Conservation (phyloP, 1,140 invertebrate genomes). For the Cydia pomonella region DNA sequence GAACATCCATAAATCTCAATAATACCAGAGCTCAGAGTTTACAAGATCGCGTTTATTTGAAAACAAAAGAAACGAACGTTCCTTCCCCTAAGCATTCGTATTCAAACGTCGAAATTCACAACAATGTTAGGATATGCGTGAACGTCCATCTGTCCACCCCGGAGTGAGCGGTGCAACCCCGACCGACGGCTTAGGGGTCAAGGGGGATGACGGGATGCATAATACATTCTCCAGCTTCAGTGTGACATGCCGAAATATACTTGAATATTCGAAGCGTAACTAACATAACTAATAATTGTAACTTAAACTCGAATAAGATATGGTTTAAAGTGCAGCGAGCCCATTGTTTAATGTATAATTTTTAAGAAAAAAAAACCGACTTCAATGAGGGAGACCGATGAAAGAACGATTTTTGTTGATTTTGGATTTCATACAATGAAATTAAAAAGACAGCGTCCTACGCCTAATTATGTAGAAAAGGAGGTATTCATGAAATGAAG, state of each 20-base stretch:
- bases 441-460: too few species aligned
- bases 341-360: too few species aligned
- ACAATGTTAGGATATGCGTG: conserved; percentile 26
- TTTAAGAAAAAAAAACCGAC: too few species aligned
- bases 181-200: conserved; percentile 1
- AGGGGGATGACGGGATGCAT: conserved; percentile 16
- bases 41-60: background rate
- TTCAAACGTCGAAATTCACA: conserved; percentile 32
- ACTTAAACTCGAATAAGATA: background rate
- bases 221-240: conserved; percentile 29
- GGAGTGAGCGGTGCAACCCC: conserved; percentile 17
- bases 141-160: conserved; percentile 27
- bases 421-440: too few species aligned
- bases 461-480: too few species aligned
- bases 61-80: background rate
- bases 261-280: background rate
- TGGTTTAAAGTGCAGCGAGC: too few species aligned
- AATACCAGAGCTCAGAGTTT: background rate
- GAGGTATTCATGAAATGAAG: too few species aligned
- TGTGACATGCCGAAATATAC: background rate
- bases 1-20: background rate
- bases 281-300: background rate
- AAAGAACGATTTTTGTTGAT: too few species aligned
- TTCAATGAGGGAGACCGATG: too few species aligned
- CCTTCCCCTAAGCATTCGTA: conserved; percentile 20